Percentiles rank a stretch among this genome's conserved stretches.
Conservation (phyloP, 2,113 vertebrate species). For the Gulo gulo region DNA sequence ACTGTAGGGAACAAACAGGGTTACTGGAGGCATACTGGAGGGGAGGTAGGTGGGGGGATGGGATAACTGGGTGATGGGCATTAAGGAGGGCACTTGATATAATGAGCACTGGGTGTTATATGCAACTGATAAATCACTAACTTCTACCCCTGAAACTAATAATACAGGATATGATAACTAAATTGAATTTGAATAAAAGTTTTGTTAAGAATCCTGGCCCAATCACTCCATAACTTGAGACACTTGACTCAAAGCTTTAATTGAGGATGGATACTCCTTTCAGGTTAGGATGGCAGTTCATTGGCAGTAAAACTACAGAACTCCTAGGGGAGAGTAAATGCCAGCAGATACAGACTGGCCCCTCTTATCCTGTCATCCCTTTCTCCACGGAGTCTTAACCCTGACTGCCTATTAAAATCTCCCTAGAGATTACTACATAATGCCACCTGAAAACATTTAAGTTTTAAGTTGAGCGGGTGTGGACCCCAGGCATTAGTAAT, state of each 20-base stretch:
- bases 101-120: neutral
- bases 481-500: neutral
- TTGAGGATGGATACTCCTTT: neutral
- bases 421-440: neutral
- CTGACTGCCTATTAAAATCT: neutral
- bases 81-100: neutral
- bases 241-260: neutral
- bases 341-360: neutral
- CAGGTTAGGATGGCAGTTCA: neutral
- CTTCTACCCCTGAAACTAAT: neutral
- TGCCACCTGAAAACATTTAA: neutral
- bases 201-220: neutral
- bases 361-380: neutral
- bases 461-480: neutral
- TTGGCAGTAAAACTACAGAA: neutral
- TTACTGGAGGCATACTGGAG: neutral
- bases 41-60: neutral
- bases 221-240: neutral
- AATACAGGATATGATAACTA: neutral
- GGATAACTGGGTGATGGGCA: neutral
- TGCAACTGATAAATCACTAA: neutral
- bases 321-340: neutral
- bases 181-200: neutral
- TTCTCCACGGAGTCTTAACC: neutral
- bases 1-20: neutral